Evolutionary conservation across 2,888 invertebrate species (phyloP), one percentile per base, ranked within the genome.

Genomic region (Taenaris catops): DNA sequence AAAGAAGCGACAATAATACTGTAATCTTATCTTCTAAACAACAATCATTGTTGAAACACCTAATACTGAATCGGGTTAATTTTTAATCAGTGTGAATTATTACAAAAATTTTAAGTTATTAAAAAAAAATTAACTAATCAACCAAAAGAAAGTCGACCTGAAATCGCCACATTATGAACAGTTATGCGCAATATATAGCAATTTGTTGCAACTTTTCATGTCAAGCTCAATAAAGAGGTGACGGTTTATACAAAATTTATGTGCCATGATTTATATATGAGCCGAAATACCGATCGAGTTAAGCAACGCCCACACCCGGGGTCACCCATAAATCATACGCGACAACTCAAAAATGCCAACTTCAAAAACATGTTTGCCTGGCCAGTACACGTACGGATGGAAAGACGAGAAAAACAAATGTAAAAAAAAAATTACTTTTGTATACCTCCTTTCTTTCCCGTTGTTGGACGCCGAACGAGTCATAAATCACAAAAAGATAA

Each of bases 261-360:
- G 46, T 44, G 58, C 53, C 62, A 63, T 78, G 75, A 81, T 80
- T 78, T 75, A 80, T 48, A 60, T 65, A 58, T 74, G 70, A 69
- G 67, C 78, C 79, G 64, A 83, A 83, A 84, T 80, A 66, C 81
- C 73, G 74, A 84, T 80, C 75, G 73, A 67, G 55, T 79, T 83
- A 79, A 84, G 81, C 83, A 74, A 67, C 84, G 83, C 84, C 84
- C 72, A 81, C 84, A 67, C 69, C 49, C 65, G 59, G 70, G 69
- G 68, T 71, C 69, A 70, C 47, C 38, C 41, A 74, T 81, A 78
- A 83, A 84, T 83, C 84, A 86, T 84, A 78, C 69, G 80, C 65
- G 84, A 86, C 84, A 84, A 78, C 73, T 84, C 80, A 83, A 86
- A 86, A 84, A 84, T 79, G 84, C 81, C 81, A 80, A 83, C 83